Evolutionary conservation across 2,888 invertebrate genomes (phyloP).

Genomic region (Carcina quercana): DNA sequence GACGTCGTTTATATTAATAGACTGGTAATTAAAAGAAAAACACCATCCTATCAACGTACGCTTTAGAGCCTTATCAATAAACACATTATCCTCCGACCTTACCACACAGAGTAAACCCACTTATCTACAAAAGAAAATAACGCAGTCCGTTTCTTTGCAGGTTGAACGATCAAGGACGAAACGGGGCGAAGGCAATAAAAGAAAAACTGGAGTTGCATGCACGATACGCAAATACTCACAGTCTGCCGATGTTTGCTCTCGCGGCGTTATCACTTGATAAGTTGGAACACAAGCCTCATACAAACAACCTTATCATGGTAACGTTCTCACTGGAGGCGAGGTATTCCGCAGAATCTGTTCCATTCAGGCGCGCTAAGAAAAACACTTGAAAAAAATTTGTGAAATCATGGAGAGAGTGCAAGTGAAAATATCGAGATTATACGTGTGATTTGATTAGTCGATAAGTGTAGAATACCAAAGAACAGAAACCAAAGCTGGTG

Average conservation of each 20-base stretch:
- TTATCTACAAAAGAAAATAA: conserved; percentile 36
- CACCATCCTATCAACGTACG: too few species aligned
- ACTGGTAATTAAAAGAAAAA: too few species aligned
- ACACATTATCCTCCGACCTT: too few species aligned
- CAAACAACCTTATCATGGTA: conserved; percentile 70
- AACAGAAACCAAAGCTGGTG: conserved; percentile 26
- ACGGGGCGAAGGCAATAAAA: conserved; percentile 42
- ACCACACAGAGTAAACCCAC: conserved; percentile 24
- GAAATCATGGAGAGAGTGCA: conserved; percentile 28
- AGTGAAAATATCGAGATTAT: conserved; percentile 21
- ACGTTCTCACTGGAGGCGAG: conserved; percentile 48
- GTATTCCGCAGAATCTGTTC: conserved; percentile 47
- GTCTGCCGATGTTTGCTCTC: conserved; percentile 64
- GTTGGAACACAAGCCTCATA: conserved; percentile 66
- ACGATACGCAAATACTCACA: conserved; percentile 65
- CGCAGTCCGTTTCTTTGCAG: conserved; percentile 46
- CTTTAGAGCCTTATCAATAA: too few species aligned
- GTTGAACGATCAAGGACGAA: conserved; percentile 38
- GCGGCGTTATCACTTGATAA: conserved; percentile 69
- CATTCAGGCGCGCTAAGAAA: conserved; percentile 34
- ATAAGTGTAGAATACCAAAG: conserved; percentile 32
- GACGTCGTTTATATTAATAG: too few species aligned
- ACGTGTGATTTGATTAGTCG: conserved; percentile 5
- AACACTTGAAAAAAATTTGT: conserved; percentile 36
- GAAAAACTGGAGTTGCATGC: conserved; percentile 56